These are phyloP conservation scores for Carpatolechia fugitivella DNA, from an alignment of 2,888 invertebrate species.

Conservation along the genomic window DNA sequence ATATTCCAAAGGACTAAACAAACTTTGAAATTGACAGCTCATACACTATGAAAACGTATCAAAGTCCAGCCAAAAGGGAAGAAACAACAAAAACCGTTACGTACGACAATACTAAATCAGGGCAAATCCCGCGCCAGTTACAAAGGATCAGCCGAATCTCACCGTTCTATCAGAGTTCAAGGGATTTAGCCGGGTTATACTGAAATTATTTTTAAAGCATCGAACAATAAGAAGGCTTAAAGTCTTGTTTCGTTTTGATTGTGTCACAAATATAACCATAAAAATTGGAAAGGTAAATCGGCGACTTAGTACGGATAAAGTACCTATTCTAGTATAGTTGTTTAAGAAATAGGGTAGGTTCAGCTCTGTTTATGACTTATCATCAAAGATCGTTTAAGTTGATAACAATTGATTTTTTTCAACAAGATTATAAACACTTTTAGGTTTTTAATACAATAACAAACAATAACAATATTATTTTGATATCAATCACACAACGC, in stretches of 20 bases:
- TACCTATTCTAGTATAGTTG: too few relatives aligned
- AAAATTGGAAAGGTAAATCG: too few relatives aligned
- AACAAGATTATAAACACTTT: too few relatives aligned
- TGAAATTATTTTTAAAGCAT: conserved; percentile 35
- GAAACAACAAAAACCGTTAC: conserved; percentile 13
- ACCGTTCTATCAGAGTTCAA: conserved; percentile 43
- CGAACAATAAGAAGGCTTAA: neutral
- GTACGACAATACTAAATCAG: conserved; percentile 42
- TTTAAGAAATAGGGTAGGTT: too few relatives aligned
- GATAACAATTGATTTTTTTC: too few relatives aligned
- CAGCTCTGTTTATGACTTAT: too few relatives aligned
- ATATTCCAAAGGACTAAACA: neutral
- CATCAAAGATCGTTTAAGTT: too few relatives aligned
- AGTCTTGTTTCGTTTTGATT: neutral
- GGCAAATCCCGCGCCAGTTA: conserved; percentile 43
- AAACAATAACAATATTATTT: too few relatives aligned
- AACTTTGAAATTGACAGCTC: neutral
- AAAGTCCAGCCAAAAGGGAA: neutral
- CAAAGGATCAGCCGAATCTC: conserved; percentile 40
- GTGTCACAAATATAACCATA: neutral
- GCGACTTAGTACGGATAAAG: too few relatives aligned
- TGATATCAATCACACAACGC: too few relatives aligned
- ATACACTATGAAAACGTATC: neutral
- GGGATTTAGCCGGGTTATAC: conserved; percentile 40
- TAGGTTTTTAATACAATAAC: too few relatives aligned